Conservation (phyloP, 2,113 vertebrate genomes). For the Dunckerocampus dactyliophorus region DNA sequence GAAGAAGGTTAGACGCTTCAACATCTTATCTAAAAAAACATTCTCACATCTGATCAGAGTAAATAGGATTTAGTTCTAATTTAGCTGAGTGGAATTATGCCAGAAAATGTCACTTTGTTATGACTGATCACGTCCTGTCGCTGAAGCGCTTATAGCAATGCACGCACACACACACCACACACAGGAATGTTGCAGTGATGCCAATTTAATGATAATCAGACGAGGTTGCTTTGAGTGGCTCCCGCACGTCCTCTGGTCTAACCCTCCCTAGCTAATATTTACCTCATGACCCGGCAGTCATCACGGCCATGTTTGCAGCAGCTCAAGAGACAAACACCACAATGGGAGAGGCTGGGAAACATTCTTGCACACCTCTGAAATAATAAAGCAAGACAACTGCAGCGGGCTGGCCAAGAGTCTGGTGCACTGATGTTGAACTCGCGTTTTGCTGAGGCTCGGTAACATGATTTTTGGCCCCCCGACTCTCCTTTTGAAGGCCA, state of each 20-base stretch:
- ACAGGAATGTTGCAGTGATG: constrained; percentile 49
- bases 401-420: constrained; percentile 27
- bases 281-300: constrained; percentile 56
- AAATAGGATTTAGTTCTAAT: constrained; percentile 71
- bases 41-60: constrained; percentile 66
- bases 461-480: constrained; percentile 25
- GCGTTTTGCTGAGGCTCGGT: constrained; percentile 29
- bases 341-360: constrained; percentile 28
- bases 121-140: constrained; percentile 66
- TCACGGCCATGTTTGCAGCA: constrained; percentile 43
- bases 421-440: constrained; percentile 42
- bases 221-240: constrained; percentile 47
- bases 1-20: constrained; percentile 41
- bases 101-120: constrained; percentile 71
- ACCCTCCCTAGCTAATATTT: constrained; percentile 65
- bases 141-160: constrained; percentile 8
- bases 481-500: constrained; percentile 15
- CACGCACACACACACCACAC: constrained; percentile 17
- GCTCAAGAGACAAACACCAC: constrained; percentile 53
- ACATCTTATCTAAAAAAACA: constrained; percentile 25
- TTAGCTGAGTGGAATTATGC: constrained; percentile 69
- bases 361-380: constrained; percentile 39
- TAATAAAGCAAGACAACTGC: constrained; percentile 25
- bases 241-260: constrained; percentile 42
- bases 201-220: constrained; percentile 66